Evolutionary conservation across 2,113 vertebrate species (phyloP), one percentile per base, ranked within the genome.

Genomic region (Prionailurus viverrinus): DNA sequence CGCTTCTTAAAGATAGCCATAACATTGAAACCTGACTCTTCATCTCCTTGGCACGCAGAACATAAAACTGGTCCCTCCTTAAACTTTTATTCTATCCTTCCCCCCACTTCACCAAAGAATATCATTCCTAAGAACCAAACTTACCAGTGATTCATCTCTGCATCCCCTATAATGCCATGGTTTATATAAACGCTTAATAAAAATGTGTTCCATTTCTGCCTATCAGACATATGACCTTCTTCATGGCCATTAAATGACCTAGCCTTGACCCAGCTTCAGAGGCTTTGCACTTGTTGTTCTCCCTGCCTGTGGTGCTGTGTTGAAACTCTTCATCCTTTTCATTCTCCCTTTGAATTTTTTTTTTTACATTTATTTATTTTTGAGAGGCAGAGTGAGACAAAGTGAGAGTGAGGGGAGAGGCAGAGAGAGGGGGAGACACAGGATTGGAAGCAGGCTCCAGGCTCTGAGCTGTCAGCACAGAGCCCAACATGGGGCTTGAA

Each of bases 201-300:
- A 13, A 58, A 18, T 51, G 48, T 85, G 65, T 48, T 68, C 7
- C 5, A 3, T 63, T 51, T 19, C 33, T 73, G 13, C 23, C 27
- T 21, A 13, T 73, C 10, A 27, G 41, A 29, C 6, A 23, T 1
- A 16, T 4, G 8, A 13, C 13, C n/a, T 68, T 89, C 48, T 18
- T 58, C 33, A 29, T 23, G 12, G n/a, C 58, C 66, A 53, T 18
- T 65, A 18, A 36, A 23, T 51, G 21, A 95, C 18, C 25, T 27
- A 19, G 33, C 33, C 31, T 71, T 66, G 73, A 45, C 23, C 27
- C 63, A 73, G 13, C 15, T 6, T 55, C 68, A 27, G n/a, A 66
- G 33, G 16, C n/a, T 53, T n/a, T 39, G 36, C 3, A 0, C 0
- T 14, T 3, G 29, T 29, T 81, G 1, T 19, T 61, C 14, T 6